Percentiles rank a stretch among this genome's conserved stretches.
Evolutionary conservation across 2,888 invertebrate species (phyloP).

Genomic region (Gymnoscelis rufifasciata): DNA sequence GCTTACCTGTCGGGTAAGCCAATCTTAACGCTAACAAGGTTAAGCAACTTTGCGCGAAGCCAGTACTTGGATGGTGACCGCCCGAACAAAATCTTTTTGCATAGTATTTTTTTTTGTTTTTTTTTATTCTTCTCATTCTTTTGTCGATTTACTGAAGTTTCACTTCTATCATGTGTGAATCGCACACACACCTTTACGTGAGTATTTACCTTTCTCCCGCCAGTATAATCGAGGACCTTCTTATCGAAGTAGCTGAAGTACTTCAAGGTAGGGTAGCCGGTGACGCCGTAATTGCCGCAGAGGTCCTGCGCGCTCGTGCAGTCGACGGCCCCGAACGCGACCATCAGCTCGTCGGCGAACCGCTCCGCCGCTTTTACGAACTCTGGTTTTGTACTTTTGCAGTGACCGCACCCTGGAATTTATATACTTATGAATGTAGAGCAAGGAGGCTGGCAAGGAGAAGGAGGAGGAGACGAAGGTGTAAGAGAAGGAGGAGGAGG

Average conservation of each 20-base stretch:
- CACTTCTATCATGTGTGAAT: too few relatives aligned
- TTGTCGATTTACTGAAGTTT: too few relatives aligned
- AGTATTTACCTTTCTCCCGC: conserved; percentile 82
- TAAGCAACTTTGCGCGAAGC: too few relatives aligned
- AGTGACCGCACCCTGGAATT: conserved; percentile 91
- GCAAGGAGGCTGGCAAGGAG: too few relatives aligned
- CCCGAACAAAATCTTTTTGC: too few relatives aligned
- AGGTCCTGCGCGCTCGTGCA: conserved; percentile 82
- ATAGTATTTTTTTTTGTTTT: too few relatives aligned
- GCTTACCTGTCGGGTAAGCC: too few relatives aligned
- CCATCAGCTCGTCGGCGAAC: conserved; percentile 87
- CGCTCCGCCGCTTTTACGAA: conserved; percentile 84
- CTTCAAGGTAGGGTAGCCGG: conserved; percentile 91
- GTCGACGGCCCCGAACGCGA: conserved; percentile 90
- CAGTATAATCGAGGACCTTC: conserved; percentile 82
- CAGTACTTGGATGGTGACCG: too few relatives aligned
- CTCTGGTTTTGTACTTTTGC: conserved; percentile 91
- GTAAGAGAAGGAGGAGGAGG: too few relatives aligned
- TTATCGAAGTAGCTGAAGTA: conserved; percentile 91
- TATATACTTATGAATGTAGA: not conserved
- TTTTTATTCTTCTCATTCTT: too few relatives aligned
- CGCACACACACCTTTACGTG: not conserved
- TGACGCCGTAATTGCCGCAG: conserved; percentile 85
- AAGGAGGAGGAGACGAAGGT: too few relatives aligned
- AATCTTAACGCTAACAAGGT: too few relatives aligned